A percentile compares a stretch with the other conserved stretches of the same genome.
Evolutionary conservation across 2,797 vertebrate genomes (phyloP).

Genomic region (Heterohyrax brucei): DNA sequence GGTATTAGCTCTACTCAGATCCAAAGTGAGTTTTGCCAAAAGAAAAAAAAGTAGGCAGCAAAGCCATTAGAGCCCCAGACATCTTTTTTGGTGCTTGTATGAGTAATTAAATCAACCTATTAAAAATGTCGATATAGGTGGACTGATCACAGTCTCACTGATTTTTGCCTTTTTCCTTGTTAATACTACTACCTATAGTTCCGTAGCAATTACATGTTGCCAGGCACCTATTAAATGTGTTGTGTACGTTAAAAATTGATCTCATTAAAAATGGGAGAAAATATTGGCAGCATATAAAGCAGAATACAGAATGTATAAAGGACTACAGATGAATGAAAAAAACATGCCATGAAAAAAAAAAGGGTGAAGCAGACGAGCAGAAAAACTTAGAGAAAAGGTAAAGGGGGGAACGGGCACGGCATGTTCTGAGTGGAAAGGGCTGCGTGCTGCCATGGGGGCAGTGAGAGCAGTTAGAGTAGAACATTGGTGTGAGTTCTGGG

Average conservation of each 20-base stretch:
- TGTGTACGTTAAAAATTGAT: neutral
- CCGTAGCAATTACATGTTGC: neutral
- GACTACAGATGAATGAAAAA: neutral
- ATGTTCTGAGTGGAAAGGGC: too few relatives aligned
- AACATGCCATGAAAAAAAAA: neutral
- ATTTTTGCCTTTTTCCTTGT: neutral
- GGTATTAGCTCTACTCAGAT: neutral
- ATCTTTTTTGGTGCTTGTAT: neutral
- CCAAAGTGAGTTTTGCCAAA: neutral
- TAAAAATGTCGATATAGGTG: neutral
- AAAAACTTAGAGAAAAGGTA: constrained; percentile 22
- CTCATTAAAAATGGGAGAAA: neutral
- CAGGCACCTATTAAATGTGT: neutral
- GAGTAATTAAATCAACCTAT: neutral
- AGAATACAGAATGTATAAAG: neutral
- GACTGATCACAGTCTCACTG: neutral
- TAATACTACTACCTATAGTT: neutral
- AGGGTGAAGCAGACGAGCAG: neutral
- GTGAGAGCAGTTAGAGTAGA: too few relatives aligned
- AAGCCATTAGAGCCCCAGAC: neutral
- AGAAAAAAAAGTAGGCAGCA: neutral
- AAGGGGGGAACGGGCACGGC: neutral
- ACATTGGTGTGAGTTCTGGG: too few relatives aligned
- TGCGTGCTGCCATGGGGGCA: too few relatives aligned
- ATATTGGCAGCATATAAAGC: neutral